Evolutionary conservation across 2,113 vertebrate genomes (phyloP).

Genomic region (Nothoprocta pentlandii): DNA sequence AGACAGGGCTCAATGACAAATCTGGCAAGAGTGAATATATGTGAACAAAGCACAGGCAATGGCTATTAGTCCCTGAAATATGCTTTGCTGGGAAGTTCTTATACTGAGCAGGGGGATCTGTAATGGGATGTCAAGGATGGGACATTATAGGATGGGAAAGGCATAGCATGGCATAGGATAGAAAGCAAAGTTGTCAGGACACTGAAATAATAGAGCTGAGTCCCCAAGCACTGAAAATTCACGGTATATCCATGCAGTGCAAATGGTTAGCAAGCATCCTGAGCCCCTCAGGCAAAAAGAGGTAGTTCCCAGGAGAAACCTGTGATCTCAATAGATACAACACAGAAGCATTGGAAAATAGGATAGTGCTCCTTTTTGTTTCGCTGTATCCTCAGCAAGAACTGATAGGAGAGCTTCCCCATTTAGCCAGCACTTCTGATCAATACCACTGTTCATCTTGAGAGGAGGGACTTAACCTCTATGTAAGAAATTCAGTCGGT

Average conservation of each 20-base stretch:
- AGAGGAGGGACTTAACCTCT: background rate
- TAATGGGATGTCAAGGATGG: accelerated
- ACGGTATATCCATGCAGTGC: background rate
- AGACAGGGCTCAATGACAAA: background rate
- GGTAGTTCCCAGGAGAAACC: background rate
- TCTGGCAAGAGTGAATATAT: background rate
- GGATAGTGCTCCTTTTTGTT: background rate
- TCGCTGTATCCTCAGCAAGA: background rate
- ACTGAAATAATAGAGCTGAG: background rate
- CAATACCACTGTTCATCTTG: background rate
- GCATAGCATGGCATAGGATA: background rate
- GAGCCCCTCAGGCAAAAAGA: background rate
- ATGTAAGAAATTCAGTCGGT: background rate
- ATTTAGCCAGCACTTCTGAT: background rate
- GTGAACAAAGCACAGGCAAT: background rate
- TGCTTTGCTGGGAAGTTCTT: background rate
- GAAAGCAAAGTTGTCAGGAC: background rate
- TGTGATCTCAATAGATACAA: background rate
- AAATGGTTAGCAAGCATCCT: background rate
- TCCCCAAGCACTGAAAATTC: background rate
- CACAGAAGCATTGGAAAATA: background rate
- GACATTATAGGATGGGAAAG: background rate
- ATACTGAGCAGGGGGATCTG: background rate
- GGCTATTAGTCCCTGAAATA: background rate
- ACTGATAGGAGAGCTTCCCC: background rate